Evolutionary conservation across 2,888 invertebrate genomes (phyloP), one percentile per base, ranked within the genome.

Genomic region (Pachliopta kotzebuea): DNA sequence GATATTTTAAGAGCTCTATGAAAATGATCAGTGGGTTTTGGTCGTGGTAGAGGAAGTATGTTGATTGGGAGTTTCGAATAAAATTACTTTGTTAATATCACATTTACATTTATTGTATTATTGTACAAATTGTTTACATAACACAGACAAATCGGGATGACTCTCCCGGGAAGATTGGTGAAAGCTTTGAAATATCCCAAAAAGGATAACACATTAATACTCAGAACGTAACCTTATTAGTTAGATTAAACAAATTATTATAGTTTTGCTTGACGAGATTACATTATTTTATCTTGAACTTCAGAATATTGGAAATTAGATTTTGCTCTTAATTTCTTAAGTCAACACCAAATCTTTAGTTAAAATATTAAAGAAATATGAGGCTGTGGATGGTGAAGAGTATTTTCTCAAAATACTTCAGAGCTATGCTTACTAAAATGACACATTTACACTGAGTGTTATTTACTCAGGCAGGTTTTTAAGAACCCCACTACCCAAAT

Each of bases 41-140:
- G 45, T 45, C 18, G 45, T 18, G 0, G 7, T n/a, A 45, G 45
- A n/a, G 18, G 11, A 6, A n/a, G 45, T n/a, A n/a, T 18, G 52
- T 7, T 18, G 52, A 29, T 42, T n/a, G n/a, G n/a, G 37, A 62
- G 72, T 69, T 60, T 52, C n/a, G 62, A 77, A 73, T 71, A 62
- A 74, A 74, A 72, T 58, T 57, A 63, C 59, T 50, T 24, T 18
- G 0, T 58, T 80, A 79, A 83, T 87, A 86, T 88, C 86, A 88
- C 88, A 89, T 89, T 88, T 88, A 88, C 87, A 86, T 88, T 88
- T 88, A 88, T 87, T 88, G 83, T 88, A 80, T 83, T 80, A 86
- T 87, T 86, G 86, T 88, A 89, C 88, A 88, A 79, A 85, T 52
- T 81, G 75, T 83, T 83, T 80, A 85, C 78, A 81, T 86, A 88